Evolutionary conservation across 2,888 invertebrate genomes (phyloP).

Genomic region (Agrenia bidenticulata): DNA sequence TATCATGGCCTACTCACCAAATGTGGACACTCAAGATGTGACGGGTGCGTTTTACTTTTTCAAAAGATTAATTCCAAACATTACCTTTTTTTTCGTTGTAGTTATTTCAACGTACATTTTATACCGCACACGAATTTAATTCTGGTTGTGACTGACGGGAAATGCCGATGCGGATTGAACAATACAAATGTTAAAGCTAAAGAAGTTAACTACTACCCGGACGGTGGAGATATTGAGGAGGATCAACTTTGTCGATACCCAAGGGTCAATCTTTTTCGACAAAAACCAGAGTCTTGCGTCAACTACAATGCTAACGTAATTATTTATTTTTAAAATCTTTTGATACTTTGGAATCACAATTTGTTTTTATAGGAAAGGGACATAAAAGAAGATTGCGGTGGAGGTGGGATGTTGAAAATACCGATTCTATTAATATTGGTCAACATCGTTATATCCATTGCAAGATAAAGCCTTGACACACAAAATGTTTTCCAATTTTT

Average conservation of each 20-base stretch:
- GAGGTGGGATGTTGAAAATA: slow-evolving; percentile 10
- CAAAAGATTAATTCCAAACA: neutral
- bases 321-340: neutral
- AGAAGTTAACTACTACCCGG: slow-evolving; percentile 38
- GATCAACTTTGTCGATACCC: slow-evolving; percentile 45
- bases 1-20: slow-evolving; percentile 82
- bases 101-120: slow-evolving; percentile 89
- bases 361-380: slow-evolving; percentile 10
- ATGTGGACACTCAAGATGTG: slow-evolving; percentile 63
- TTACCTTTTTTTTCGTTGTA: slow-evolving; percentile 55
- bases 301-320: slow-evolving; percentile 35
- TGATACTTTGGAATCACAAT: too few species aligned
- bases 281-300: slow-evolving; percentile 34
- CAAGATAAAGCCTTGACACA: slow-evolving; percentile 1
- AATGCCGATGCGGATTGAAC: slow-evolving; percentile 45
- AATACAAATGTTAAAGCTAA: slow-evolving; percentile 40
- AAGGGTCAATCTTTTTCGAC: slow-evolving; percentile 41
- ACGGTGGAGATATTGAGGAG: neutral
- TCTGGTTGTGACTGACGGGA: slow-evolving; percentile 74
- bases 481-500: slow-evolving; percentile 6
- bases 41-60: slow-evolving; percentile 63
- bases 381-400: slow-evolving; percentile 28
- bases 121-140: slow-evolving; percentile 87
- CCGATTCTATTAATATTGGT: neutral
- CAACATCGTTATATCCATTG: too few species aligned